Conservation (phyloP, 2,888 invertebrate genomes). For the Saturnia japonica region DNA sequence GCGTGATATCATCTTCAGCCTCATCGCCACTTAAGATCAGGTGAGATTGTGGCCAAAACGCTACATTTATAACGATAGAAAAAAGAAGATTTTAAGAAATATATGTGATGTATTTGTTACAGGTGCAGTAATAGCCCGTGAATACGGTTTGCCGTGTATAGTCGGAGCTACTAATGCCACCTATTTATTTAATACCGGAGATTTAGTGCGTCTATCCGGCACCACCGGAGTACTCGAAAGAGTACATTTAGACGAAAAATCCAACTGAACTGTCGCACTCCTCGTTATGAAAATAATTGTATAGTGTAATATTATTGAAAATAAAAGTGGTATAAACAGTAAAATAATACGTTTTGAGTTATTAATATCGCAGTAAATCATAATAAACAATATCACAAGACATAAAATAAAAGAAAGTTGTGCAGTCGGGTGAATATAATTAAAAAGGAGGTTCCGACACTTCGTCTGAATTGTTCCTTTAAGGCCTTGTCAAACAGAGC, state of each 20-base stretch:
- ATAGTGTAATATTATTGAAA: neutral
- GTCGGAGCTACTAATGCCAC: conserved; percentile 88
- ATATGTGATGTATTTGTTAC: conserved; percentile 25
- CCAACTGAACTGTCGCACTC: no score
- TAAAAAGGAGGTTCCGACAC: no score
- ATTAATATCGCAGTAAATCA: neutral
- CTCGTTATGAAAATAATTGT: neutral
- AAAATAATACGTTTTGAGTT: neutral
- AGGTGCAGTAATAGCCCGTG: conserved; percentile 92
- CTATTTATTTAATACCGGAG: conserved; percentile 85
- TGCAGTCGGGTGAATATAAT: no score
- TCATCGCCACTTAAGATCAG: no score
- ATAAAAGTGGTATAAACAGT: neutral
- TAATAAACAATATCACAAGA: neutral
- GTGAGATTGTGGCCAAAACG: no score
- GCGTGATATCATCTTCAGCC: no score
- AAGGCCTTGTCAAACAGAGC: no score
- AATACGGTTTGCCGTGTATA: conserved; percentile 91
- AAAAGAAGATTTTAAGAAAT: no score
- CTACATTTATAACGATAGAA: no score
- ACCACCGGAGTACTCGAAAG: conserved; percentile 68
- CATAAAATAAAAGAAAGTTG: no score
- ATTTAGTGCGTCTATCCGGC: conserved; percentile 78
- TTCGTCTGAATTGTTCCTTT: no score
- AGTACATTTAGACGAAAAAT: conserved; percentile 44